phyloP scores from a whole-genome alignment of 2,888 invertebrate genomes.

The Mesorhabditis belari region DNA sequence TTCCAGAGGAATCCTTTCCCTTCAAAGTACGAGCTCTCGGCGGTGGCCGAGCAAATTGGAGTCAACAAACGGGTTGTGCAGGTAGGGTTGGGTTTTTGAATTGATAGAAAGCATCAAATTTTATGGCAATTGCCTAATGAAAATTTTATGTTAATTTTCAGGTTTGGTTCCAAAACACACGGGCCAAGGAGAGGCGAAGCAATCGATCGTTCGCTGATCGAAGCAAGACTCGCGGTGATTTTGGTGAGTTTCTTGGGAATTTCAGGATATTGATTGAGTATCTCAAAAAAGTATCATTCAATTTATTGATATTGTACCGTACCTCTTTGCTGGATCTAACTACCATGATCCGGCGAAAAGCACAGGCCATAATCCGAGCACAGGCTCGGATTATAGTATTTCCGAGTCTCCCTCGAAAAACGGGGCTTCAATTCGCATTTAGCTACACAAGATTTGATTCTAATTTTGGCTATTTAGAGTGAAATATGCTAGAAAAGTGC shows the following conservation, averaged over 20 bases:
- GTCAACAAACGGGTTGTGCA: constrained; percentile 69
- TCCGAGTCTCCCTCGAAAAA: too few species aligned
- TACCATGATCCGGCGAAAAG: not conserved
- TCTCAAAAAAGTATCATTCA: too few species aligned
- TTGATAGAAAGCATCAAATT: too few species aligned
- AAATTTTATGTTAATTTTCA: constrained; percentile 56
- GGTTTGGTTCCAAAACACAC: constrained; percentile 93
- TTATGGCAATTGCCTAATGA: not conserved
- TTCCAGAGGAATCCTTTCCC: constrained; percentile 85
- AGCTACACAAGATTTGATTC: too few species aligned
- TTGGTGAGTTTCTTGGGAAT: not conserved
- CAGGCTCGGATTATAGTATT: too few species aligned
- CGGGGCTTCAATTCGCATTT: too few species aligned
- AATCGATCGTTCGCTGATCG: constrained; percentile 9
- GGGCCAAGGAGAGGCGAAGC: constrained; percentile 62
- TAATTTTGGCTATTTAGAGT: not conserved
- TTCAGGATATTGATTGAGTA: too few species aligned
- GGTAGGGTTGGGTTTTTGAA: constrained; percentile 23
- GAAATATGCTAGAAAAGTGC: too few species aligned
- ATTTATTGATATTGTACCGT: not conserved
- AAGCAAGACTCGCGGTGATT: not conserved
- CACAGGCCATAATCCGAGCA: too few species aligned
- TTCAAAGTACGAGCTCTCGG: constrained; percentile 82
- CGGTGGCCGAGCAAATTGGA: constrained; percentile 71
- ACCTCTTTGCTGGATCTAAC: not conserved